Base-by-base conservation (phyloP, 2,888 invertebrate genomes). In the Lithophane socia region DNA sequence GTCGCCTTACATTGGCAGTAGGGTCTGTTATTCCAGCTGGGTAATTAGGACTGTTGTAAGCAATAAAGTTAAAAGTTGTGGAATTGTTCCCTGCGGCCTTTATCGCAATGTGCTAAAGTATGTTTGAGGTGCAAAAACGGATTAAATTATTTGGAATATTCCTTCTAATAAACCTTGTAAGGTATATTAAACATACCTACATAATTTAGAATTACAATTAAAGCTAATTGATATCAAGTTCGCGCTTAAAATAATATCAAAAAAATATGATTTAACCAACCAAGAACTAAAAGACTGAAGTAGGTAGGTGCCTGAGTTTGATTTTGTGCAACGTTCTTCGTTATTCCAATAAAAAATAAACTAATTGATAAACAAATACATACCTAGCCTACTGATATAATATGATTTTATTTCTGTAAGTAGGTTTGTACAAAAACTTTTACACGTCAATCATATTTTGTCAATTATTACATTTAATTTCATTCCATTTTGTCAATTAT, bases 41-140 rank as follows among this genome's bases (percentile, higher is more conserved):
- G 89, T 91, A 89, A 91, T 91, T 90, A 90, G 86, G 86, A 88
- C 88, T 89, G 88, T 87, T 89, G 90, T 90, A 89, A 87, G 90
- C 90, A 87, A 91, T 91, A 91, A 91, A 90, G 87, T 91, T 90
- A 80, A 87, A 90, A 91, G 85, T 91, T 90, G 86, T 78, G 80
- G 82, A 91, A 91, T 91, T 83, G 90, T 88, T 88, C 92, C 89
- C 92, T 61, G 77, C 75, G 89, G 91, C 82, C 88, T 90, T 88
- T 80, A 87, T 87, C 78, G 75, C 83, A 75, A 83, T 82, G 81
- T 86, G 79, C 73, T 78, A 78, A 79, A 85, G 86, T 87, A 89
- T 87, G 78, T 87, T 75, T 64, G 71, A 82, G 78, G 82, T 86
- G 80, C 86, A 84, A 79, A 86, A 86, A 77, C 76, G 71, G 73